These are phyloP conservation scores for Danio aesculapii DNA, from an alignment of 2,797 vertebrate genomes.

Conservation along the genomic window DNA sequence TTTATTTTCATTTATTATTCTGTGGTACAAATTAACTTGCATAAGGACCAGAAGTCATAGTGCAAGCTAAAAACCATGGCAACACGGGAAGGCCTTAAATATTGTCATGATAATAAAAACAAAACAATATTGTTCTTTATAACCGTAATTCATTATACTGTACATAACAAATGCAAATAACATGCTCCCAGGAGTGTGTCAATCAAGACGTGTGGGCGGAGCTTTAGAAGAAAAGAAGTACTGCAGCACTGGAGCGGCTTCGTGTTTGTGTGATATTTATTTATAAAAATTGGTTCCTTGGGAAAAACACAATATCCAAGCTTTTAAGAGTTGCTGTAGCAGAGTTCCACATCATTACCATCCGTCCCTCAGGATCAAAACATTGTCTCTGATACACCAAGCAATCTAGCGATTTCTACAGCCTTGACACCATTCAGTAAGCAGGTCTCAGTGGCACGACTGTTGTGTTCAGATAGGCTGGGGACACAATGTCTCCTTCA, in stretches of 20 bases:
- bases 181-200: not conserved
- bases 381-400: constrained; percentile 12
- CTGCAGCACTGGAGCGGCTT: not conserved
- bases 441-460: not conserved
- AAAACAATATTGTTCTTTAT: too few species aligned
- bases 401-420: constrained; percentile 27
- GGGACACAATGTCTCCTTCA: not conserved
- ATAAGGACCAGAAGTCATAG: too few species aligned
- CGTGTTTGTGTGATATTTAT: not conserved
- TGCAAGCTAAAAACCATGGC: too few species aligned
- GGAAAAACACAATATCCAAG: not conserved
- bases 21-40: too few species aligned
- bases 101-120: not conserved
- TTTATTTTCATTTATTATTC: too few species aligned
- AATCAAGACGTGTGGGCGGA: not conserved
- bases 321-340: not conserved
- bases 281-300: not conserved
- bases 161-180: not conserved
- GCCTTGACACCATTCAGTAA: constrained; percentile 27
- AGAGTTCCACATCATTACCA: constrained; percentile 30
- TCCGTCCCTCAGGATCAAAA: constrained; percentile 16
- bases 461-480: not conserved
- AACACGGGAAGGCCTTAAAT: not conserved
- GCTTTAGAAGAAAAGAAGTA: not conserved
- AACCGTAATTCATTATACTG: not conserved